Evolutionary conservation across 2,888 invertebrate species (phyloP).

Genomic region (Mythimna impura): DNA sequence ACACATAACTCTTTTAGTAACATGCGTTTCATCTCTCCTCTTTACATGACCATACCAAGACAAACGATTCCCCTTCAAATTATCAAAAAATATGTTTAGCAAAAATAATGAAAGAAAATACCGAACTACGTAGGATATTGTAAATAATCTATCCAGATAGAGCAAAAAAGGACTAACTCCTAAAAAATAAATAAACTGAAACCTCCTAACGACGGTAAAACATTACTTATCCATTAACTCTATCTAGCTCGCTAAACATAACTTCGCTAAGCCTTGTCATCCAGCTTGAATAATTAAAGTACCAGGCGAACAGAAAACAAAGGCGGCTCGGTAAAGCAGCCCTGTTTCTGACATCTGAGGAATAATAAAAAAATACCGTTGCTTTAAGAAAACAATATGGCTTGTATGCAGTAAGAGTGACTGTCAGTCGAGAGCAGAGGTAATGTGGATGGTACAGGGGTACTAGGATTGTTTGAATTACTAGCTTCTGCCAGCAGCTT

Average conservation of each 20-base stretch:
- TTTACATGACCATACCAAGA: no score
- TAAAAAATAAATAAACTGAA: no score
- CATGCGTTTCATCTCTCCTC: no score
- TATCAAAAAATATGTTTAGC: no score
- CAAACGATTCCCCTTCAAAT: no score
- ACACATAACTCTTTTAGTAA: no score
- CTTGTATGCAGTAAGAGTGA: not conserved
- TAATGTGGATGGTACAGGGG: not conserved
- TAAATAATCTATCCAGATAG: no score
- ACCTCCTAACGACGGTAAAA: not conserved
- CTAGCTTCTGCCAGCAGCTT: no score
- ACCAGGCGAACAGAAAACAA: constrained; percentile 37
- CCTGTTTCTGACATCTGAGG: constrained; percentile 55
- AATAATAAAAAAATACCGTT: constrained; percentile 52
- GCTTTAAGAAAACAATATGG: constrained; percentile 32
- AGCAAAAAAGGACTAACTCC: no score
- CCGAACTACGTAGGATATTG: no score
- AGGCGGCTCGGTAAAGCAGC: constrained; percentile 15
- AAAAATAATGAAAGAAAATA: no score
- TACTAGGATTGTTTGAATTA: not conserved
- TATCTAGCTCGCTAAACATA: not conserved
- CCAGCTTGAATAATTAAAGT: constrained; percentile 44
- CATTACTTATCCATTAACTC: constrained; percentile 11
- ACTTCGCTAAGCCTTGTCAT: constrained; percentile 2
- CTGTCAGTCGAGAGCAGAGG: constrained; percentile 12